Evolutionary conservation across 2,888 invertebrate genomes (phyloP), one percentile per base, ranked within the genome.

Genomic region (Chaetoderma sp.): DNA sequence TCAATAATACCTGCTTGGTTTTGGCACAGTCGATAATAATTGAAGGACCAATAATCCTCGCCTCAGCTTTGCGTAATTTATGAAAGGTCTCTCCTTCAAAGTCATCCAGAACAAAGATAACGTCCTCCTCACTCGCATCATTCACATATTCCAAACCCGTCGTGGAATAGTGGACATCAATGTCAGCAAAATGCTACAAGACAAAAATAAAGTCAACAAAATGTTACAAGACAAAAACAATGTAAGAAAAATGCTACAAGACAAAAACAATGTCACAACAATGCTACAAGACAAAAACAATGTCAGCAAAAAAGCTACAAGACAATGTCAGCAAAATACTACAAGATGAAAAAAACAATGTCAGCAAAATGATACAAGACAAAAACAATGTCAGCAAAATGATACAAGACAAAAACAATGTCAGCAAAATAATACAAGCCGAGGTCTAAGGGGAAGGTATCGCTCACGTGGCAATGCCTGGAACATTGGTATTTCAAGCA

Each of bases 71-170:
- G 39, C 76, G 90, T 68, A 94, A 90, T 71, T 89, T 89, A 79
- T 91, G 90, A 86, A 91, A 94, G 68, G 91, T 89, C 67, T 91
- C 90, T 58, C 92, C 92, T 71, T 92, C 91, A 86, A 94, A 94
- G 72, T 90, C 90, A 57, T 92, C 89, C 71, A 93, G 87, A 80
- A 94, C 90, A 87, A 93, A 93, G 78, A 91, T 89, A 55, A 91
- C 92, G 77, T 90, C 90, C 61, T 66, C 76, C 52, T 81, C 80
- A 10, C 76, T 69, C 0, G 79, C 77, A 49, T 78, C 75, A 16
- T 75, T 72, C 23, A 81, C 72, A 85, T 90, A 79, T n/a, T 85
- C 85, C 50, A 77, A 68, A 3, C 83, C 85, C 27, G 81, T 82
- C 55, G 79, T 81, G 4, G 83, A 83, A 32, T 72, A 70, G 4